Evolutionary conservation across 2,797 vertebrate species (phyloP), one percentile per base, ranked within the genome.

Genomic region (Catamblyrhynchus diadema): DNA sequence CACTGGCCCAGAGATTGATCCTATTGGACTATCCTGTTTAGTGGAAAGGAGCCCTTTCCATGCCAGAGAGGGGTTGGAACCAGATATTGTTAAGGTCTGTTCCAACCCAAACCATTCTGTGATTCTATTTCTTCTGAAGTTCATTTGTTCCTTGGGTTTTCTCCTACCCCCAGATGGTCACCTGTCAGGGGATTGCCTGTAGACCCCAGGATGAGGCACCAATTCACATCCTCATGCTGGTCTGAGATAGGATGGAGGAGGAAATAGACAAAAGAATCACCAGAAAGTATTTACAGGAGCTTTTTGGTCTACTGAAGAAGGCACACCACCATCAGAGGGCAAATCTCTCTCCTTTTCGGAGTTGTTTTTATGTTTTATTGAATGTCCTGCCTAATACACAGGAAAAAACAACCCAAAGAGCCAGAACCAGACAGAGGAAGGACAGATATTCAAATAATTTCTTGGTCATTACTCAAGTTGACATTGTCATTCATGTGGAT

Each of bases 281-380:
- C 21, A 65, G 50, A 59, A 70, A 39, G 5, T 35, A 57, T 60
- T 62, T 60, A 71, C 9, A n/a, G 20, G 35, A 85, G 10, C 2
- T 56, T 62, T 62, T 10, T 47, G 47, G 7, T 27, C 28, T 65
- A 39, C 27, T 77, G 22, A 53, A 50, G 54, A 39, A 73, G 27
- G 39, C 8, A 20, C 3, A 25, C 2, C 35, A 16, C 17, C 30
- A 20, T 35, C 19, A 90, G 12, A 83, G 8, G 7, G 4, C 8
- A 90, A 85, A 87, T 0, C 1, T 44, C n/a, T 66, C 25, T 65
- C 45, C 17, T 80, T 82, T 65, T 39, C 1, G 0, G 0, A 57
- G 15, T 48, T 56, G 33, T 59, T 77, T 86, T 51, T 21, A 59
- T 23, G 10, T 60, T 72, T 83, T 77, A 15, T 27, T 2, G 1